Evolutionary conservation across 2,888 invertebrate genomes (phyloP).

Genomic region (Pasiphila rectangulata): DNA sequence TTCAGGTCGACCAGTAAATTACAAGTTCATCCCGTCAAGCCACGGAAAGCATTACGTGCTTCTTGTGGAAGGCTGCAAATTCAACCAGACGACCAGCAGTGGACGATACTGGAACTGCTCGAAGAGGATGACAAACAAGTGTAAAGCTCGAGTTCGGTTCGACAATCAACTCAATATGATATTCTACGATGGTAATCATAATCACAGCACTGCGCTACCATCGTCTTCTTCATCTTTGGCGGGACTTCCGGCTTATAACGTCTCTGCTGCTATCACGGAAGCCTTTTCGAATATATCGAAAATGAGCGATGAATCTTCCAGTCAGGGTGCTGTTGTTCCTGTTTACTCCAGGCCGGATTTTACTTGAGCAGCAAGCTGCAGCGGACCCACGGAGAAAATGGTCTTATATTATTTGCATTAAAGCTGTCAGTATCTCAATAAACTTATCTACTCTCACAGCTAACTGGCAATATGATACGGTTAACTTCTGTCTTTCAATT

Average conservation of each 20-base stretch:
- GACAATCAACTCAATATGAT: conserved; percentile 30
- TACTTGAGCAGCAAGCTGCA: too few species aligned
- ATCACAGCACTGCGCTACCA: conserved; percentile 23
- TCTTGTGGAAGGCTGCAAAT: conserved; percentile 34
- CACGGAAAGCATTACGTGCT: conserved; percentile 37
- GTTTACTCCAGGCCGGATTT: too few species aligned
- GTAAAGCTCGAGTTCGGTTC: conserved; percentile 35
- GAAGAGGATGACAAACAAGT: conserved; percentile 29
- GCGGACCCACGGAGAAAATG: too few species aligned
- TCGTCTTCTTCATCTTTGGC: conserved; percentile 2
- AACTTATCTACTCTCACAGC: too few species aligned
- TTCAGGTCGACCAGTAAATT: conserved; percentile 17
- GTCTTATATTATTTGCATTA: too few species aligned
- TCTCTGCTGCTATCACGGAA: conserved; percentile 14
- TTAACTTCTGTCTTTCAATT: too few species aligned
- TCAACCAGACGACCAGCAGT: conserved; percentile 29
- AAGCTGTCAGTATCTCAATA: too few species aligned
- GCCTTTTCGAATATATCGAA: conserved; percentile 9
- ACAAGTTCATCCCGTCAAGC: conserved; percentile 41
- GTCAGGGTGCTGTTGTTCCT: too few species aligned
- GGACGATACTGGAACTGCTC: conserved; percentile 37
- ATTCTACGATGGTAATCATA: conserved; percentile 31
- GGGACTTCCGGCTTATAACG: conserved; percentile 15
- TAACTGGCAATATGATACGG: too few species aligned
- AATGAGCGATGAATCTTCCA: background rate